These are phyloP conservation scores for Caenorhabditis inopinata DNA, from an alignment of 1,140 invertebrate genomes.

Conservation along the genomic window DNA sequence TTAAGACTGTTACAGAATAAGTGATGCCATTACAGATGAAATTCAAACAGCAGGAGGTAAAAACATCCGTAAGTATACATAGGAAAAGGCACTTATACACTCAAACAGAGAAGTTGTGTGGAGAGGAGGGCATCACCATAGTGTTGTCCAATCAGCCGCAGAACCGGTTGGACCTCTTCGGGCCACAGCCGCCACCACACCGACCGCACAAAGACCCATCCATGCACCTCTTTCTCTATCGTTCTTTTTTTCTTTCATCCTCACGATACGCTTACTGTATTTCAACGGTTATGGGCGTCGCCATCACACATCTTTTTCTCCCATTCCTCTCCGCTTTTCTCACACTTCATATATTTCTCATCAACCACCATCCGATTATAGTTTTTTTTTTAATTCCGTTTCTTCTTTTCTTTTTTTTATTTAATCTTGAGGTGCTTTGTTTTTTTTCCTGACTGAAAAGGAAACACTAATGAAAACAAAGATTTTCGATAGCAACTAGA, in stretches of 20 bases:
- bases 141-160: constrained; percentile 25
- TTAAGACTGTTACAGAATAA: too few species aligned
- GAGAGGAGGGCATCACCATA: constrained; percentile 31
- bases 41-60: constrained; percentile 8
- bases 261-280: not conserved
- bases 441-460: not conserved
- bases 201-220: constrained; percentile 24
- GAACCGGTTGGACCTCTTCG: constrained; percentile 1
- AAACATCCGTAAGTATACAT: not conserved
- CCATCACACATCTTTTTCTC: not conserved
- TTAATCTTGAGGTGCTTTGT: not conserved
- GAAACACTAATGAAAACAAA: too few species aligned
- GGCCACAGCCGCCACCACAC: not conserved
- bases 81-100: not conserved
- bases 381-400: constrained; percentile 26
- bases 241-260: not conserved
- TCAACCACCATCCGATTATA: constrained; percentile 16
- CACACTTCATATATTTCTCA: constrained; percentile 18
- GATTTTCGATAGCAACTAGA: too few species aligned
- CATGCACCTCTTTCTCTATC: not conserved
- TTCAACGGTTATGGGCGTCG: not conserved
- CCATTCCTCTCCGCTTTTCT: not conserved
- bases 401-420: constrained; percentile 5
- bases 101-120: not conserved
- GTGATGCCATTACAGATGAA: too few species aligned